phyloP scores from a whole-genome alignment of 2,888 invertebrate species.

The Lithophane leautieri region DNA sequence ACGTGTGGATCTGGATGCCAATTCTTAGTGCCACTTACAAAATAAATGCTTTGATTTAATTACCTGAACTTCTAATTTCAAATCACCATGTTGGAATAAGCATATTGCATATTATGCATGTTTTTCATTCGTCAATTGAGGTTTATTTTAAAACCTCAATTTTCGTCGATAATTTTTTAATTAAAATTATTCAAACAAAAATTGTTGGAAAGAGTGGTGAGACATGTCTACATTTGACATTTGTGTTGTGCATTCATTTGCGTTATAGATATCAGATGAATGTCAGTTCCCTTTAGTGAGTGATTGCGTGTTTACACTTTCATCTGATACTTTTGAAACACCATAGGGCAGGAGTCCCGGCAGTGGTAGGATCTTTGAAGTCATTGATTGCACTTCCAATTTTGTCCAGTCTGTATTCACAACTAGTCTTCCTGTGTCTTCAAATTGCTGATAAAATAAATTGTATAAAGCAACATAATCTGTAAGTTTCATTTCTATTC shows the following conservation, averaged over 20 bases:
- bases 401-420: conserved; percentile 32
- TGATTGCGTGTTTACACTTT: not conserved
- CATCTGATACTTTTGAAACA: not conserved
- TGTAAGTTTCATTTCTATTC: conserved; percentile 49
- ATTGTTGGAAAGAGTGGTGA: not conserved
- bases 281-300: not conserved
- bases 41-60: not conserved
- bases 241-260: too few relatives aligned
- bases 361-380: conserved; percentile 1
- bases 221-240: too few relatives aligned
- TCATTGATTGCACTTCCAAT: conserved; percentile 34
- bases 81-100: not conserved
- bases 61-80: not conserved
- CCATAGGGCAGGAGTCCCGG: not conserved
- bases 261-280: not conserved
- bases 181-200: not conserved
- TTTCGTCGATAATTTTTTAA: not conserved
- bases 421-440: conserved; percentile 52
- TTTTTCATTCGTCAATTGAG: not conserved
- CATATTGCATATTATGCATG: too few relatives aligned
- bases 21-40: not conserved
- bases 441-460: conserved; percentile 39
- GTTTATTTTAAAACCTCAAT: not conserved
- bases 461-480: conserved; percentile 37
- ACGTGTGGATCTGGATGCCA: not conserved